A percentile compares a stretch with the other conserved stretches of the same genome.
Conservation (phyloP, 2,797 vertebrate species). For the Fratercula arctica region DNA sequence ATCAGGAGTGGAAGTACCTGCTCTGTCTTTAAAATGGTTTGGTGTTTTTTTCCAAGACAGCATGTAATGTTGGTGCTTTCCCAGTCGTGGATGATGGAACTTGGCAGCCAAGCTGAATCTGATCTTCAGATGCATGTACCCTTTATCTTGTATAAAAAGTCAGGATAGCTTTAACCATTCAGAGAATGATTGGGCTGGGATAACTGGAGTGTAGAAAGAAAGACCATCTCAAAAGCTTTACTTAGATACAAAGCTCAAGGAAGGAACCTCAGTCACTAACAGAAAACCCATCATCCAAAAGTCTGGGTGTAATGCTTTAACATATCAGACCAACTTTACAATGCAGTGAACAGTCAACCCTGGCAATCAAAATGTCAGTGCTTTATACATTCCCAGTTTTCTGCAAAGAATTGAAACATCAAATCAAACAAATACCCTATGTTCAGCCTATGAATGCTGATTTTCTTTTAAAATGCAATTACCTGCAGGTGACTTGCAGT, state of each 20-base stretch:
- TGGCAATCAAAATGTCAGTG: not conserved
- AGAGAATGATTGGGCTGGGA: not conserved
- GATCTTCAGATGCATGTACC: not conserved
- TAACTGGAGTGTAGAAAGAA: not conserved
- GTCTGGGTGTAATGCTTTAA: not conserved
- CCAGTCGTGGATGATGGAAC: not conserved
- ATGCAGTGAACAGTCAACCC: not conserved
- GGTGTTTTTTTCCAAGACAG: not conserved
- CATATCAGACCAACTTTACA: not conserved
- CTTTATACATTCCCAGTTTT: not conserved
- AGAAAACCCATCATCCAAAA: not conserved
- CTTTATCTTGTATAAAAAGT: not conserved
- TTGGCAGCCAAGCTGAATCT: not conserved
- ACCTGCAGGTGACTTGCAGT: not conserved
- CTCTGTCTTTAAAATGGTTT: not conserved
- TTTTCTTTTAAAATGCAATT: not conserved
- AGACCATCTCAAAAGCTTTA: not conserved
- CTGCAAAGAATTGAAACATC: not conserved
- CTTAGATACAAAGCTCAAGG: not conserved
- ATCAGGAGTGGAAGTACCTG: not conserved
- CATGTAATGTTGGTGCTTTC: not conserved
- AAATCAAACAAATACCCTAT: not conserved
- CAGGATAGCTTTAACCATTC: not conserved
- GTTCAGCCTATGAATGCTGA: not conserved
- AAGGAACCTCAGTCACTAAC: not conserved